These are phyloP conservation scores for Nannoperca obscura DNA, from an alignment of 2,797 vertebrate genomes.

Conservation along the genomic window DNA sequence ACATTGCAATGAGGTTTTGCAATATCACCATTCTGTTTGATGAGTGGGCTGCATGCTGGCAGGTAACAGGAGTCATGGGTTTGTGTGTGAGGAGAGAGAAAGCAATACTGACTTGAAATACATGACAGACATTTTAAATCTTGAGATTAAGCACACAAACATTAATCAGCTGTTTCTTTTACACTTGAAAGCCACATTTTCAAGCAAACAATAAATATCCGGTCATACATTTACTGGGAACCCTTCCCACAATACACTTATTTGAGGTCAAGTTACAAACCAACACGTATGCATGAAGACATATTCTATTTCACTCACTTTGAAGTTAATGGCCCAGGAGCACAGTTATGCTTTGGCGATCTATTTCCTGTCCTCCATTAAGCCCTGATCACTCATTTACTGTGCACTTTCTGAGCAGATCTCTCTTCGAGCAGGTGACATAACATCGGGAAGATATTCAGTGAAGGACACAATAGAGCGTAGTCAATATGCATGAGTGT, in stretches of 20 bases:
- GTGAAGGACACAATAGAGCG: background rate
- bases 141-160: background rate
- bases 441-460: conserved; percentile 36
- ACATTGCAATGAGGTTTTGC: background rate
- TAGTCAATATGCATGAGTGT: background rate
- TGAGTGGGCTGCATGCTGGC: background rate
- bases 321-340: conserved; percentile 28
- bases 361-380: conserved; percentile 54
- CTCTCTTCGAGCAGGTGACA: conserved; percentile 29
- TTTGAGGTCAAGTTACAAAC: background rate
- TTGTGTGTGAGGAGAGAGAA: background rate
- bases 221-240: background rate
- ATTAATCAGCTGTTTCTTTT: background rate
- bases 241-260: background rate
- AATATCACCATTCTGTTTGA: background rate
- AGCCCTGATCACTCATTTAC: conserved; percentile 52
- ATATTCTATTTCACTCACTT: conserved; percentile 23
- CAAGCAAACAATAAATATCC: background rate
- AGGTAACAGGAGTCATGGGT: background rate
- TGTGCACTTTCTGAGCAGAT: conserved; percentile 21
- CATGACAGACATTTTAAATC: background rate
- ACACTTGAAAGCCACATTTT: background rate
- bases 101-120: background rate
- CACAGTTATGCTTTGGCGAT: conserved; percentile 29
- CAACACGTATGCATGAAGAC: background rate